These are phyloP conservation scores for Griposia aprilina DNA, from an alignment of 2,888 invertebrate genomes.

Conservation along the genomic window DNA sequence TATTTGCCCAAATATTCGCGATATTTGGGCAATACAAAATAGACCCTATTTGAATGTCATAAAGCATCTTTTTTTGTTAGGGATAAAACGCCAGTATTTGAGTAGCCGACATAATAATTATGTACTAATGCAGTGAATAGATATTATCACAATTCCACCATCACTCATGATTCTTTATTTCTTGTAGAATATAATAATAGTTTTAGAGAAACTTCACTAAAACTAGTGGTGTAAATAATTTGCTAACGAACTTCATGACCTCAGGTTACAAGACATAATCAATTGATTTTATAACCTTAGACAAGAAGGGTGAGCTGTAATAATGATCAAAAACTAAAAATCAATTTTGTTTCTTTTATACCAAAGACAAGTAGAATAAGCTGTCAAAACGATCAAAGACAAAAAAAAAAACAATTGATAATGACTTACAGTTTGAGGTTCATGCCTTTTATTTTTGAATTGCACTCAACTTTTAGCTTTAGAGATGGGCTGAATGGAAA, in stretches of 20 bases:
- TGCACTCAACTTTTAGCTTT: conserved; percentile 3
- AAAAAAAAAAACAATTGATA: background rate
- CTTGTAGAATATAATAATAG: conserved; percentile 17
- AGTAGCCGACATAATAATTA: background rate
- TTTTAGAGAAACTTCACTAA: background rate
- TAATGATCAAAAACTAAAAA: no score
- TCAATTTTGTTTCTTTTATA: background rate
- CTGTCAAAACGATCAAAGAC: background rate
- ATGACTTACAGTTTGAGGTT: background rate
- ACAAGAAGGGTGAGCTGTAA: background rate
- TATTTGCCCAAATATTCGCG: background rate
- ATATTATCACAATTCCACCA: background rate
- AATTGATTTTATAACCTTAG: conserved; percentile 7
- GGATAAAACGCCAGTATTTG: background rate
- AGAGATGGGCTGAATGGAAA: conserved; percentile 14
- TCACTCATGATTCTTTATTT: conserved; percentile 20
- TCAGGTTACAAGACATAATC: background rate
- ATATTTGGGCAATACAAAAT: background rate
- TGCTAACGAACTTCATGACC: conserved; percentile 14
- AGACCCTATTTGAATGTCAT: background rate
- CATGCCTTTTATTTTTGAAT: conserved; percentile 14
- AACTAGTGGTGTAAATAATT: conserved; percentile 29
- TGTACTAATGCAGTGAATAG: background rate
- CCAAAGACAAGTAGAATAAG: background rate
- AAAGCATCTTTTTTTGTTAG: background rate